Conservation (phyloP, 2,113 vertebrate species). For the Perca fluviatilis region DNA sequence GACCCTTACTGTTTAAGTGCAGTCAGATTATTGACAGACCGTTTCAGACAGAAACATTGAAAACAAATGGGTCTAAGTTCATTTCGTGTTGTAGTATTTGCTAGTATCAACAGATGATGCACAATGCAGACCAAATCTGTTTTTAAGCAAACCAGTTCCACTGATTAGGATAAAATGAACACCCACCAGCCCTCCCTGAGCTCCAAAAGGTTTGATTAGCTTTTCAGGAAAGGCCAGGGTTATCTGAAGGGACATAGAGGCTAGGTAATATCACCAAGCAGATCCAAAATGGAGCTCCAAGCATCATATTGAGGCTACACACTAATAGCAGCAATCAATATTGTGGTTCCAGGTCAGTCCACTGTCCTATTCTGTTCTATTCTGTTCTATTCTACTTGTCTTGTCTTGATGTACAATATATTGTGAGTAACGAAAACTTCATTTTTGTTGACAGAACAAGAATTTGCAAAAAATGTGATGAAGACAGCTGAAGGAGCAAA, state of each 20-base stretch:
- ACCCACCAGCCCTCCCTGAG: neutral
- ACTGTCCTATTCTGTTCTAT: neutral
- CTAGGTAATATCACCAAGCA: neutral
- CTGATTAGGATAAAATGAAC: neutral
- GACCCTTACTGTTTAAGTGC: neutral
- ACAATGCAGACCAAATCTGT: neutral
- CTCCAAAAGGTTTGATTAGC: neutral
- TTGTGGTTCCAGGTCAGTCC: neutral
- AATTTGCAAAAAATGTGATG: slow-evolving; percentile 88
- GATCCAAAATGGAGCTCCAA: neutral
- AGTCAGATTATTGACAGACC: neutral
- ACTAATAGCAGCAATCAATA: neutral
- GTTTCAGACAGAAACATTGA: neutral
- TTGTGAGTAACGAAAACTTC: neutral
- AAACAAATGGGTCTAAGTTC: neutral
- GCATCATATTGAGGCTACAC: slow-evolving; percentile 21
- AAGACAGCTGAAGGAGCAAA: slow-evolving; percentile 89
- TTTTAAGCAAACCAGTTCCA: slow-evolving; percentile 1
- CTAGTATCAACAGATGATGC: neutral
- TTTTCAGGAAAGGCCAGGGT: neutral
- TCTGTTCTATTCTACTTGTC: neutral
- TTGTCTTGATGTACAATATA: neutral
- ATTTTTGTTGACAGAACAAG: slow-evolving; percentile 81
- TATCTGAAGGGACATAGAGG: neutral
- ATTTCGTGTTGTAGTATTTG: neutral